Evolutionary conservation across 2,113 vertebrate genomes (phyloP).

Genomic region (Rhinolophus sinicus): DNA sequence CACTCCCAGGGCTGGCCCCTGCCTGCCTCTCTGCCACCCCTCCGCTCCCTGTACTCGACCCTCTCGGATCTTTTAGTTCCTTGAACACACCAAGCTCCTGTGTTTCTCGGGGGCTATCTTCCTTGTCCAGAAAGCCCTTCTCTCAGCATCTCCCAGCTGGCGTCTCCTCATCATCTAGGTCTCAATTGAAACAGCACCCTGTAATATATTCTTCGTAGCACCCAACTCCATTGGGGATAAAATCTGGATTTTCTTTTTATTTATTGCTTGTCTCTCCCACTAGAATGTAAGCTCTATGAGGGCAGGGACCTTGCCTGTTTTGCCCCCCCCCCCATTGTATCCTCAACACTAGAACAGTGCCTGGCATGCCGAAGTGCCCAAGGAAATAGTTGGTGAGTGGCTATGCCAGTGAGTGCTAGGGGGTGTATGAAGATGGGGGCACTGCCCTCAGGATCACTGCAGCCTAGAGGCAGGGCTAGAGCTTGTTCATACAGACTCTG

Average conservation of each 20-base stretch:
- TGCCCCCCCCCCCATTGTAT: not conserved
- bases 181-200: not conserved
- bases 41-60: rapidly evolving
- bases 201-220: not conserved
- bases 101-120: not conserved
- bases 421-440: not conserved
- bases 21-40: not conserved
- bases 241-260: not conserved
- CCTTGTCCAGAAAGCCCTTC: not conserved
- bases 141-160: not conserved
- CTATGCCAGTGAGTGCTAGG: not conserved
- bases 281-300: not conserved
- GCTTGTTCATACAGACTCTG: not conserved
- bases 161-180: not conserved
- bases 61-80: not conserved
- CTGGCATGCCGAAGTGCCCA: rapidly evolving
- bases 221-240: not conserved
- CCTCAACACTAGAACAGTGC: not conserved
- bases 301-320: not conserved
- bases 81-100: not conserved
- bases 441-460: not conserved
- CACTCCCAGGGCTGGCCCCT: not conserved
- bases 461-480: not conserved
- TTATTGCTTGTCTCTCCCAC: not conserved
- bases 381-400: not conserved